phyloP scores from a whole-genome alignment of 2,888 invertebrate species.

The Lasius fuliginosus region DNA sequence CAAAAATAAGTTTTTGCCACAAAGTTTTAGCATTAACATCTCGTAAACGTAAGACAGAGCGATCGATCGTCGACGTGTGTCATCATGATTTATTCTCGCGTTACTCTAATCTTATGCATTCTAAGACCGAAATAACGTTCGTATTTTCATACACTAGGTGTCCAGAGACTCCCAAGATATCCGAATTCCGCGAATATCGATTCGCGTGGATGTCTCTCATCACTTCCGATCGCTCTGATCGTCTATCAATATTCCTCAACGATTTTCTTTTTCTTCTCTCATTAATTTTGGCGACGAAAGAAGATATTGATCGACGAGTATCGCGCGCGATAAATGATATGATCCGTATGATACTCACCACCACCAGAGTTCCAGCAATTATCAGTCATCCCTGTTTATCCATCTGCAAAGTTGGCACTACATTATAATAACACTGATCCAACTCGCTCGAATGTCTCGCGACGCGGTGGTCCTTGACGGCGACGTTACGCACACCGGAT shows the following conservation, averaged over 20 bases:
- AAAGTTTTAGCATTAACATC: not conserved
- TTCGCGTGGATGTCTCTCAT: not conserved
- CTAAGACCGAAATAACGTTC: constrained; percentile 37
- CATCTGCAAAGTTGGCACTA: constrained; percentile 84
- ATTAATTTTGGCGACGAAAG: not conserved
- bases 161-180: not conserved
- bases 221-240: not conserved
- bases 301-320: not conserved
- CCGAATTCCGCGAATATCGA: too few relatives aligned
- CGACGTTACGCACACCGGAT: constrained; percentile 74
- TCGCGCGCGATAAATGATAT: too few relatives aligned
- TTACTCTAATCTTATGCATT: constrained; percentile 44
- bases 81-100: constrained; percentile 23
- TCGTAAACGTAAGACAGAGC: too few relatives aligned
- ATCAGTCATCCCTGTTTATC: constrained; percentile 92
- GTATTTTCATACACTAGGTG: constrained; percentile 25
- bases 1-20: constrained; percentile 35
- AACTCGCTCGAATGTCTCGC: constrained; percentile 78
- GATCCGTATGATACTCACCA: constrained; percentile 87
- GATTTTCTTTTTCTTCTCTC: not conserved
- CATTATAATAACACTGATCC: constrained; percentile 78
- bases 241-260: not conserved
- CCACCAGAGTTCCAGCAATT: constrained; percentile 93
- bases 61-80: not conserved
- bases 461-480: constrained; percentile 75